Evolutionary conservation across 2,797 vertebrate genomes (phyloP).

Genomic region (Lophius americanus): DNA sequence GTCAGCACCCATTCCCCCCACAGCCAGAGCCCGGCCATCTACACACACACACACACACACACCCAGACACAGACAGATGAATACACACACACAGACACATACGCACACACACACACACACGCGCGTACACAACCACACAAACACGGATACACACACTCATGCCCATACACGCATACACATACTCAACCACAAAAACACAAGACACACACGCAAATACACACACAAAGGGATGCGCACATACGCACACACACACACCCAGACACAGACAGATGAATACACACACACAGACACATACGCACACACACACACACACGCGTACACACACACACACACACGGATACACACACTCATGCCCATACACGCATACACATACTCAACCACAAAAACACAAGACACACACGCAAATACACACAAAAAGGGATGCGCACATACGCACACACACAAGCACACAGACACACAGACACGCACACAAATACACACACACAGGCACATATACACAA

Average conservation of each 20-base stretch:
- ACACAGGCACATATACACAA: not conserved
- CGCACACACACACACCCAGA: not conserved
- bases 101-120: no score
- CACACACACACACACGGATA: no score
- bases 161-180: no score
- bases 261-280: no score
- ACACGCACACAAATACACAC: slow-evolving; percentile 13
- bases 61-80: no score
- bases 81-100: not conserved
- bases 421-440: no score
- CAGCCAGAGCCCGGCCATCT: slow-evolving; percentile 92
- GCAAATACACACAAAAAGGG: slow-evolving; percentile 10
- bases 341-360: no score
- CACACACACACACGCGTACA: no score
- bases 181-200: not conserved
- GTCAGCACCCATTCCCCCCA: slow-evolving; percentile 94
- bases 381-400: not conserved
- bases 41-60: slow-evolving; percentile 25
- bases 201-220: slow-evolving; percentile 14
- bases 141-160: no score
- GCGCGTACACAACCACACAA: no score
- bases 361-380: no score
- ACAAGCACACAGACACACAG: not conserved
- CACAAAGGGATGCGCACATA: not conserved
- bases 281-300: not conserved